Percentiles rank a stretch among this genome's conserved stretches.
These are phyloP conservation scores for Arrhamphus sclerolepis DNA, from an alignment of 2,797 vertebrate genomes.

Conservation along the genomic window DNA sequence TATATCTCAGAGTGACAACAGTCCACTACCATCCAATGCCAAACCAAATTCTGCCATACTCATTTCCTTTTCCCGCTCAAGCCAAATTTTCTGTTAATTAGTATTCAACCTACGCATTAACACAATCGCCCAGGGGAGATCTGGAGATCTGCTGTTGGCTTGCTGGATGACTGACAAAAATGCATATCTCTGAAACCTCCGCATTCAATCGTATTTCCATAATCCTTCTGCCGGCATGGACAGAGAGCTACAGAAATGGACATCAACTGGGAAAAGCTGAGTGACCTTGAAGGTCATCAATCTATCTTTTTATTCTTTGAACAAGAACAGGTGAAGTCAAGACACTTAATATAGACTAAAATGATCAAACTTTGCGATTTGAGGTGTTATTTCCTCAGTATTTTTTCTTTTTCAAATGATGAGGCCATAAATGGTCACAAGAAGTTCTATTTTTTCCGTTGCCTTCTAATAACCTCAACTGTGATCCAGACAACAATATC, in stretches of 20 bases:
- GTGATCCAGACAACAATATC: conserved; percentile 31
- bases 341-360: background rate
- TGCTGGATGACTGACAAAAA: background rate
- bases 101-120: background rate
- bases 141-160: background rate
- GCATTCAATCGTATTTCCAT: background rate
- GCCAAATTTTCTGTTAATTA: background rate
- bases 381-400: too few relatives aligned
- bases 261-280: background rate
- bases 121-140: background rate
- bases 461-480: conserved; percentile 17
- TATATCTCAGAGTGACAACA: background rate
- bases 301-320: background rate
- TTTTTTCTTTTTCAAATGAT: too few relatives aligned
- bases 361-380: too few relatives aligned
- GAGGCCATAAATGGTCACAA: background rate
- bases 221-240: background rate
- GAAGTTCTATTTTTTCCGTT: conserved; percentile 2
- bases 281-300: background rate
- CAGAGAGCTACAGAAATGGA: background rate
- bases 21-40: background rate
- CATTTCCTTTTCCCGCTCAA: background rate
- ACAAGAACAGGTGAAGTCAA: background rate
- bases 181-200: background rate
- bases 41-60: background rate